Conservation (phyloP, 2,113 vertebrate species). For the Pseudorhombus dupliciocellatus region DNA sequence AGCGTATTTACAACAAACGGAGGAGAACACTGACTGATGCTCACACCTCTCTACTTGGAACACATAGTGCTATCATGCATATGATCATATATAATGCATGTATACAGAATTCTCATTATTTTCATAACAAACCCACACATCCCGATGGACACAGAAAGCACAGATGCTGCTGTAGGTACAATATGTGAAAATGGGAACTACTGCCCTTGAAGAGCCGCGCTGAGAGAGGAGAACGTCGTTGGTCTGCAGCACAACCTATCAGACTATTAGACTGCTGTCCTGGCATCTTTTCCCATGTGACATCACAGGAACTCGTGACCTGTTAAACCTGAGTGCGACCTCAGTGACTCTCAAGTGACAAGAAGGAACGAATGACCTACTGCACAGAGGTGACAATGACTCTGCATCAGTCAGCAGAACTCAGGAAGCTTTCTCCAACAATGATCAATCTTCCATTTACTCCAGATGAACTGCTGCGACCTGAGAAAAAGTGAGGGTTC, state of each 20-base stretch:
- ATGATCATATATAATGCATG: background rate
- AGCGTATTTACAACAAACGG: background rate
- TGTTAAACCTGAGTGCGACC: background rate
- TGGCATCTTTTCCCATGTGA: background rate
- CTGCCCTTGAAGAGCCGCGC: background rate
- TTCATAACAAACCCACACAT: too few relatives aligned
- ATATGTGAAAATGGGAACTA: background rate
- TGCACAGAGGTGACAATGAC: background rate
- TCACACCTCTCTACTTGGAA: background rate
- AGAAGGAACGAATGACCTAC: background rate
- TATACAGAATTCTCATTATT: too few relatives aligned
- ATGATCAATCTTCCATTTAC: background rate
- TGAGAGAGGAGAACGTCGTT: background rate
- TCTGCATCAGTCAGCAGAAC: background rate
- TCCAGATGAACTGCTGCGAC: too few relatives aligned
- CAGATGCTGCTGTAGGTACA: too few relatives aligned
- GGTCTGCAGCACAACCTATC: background rate
- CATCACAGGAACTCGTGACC: background rate
- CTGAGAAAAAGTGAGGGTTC: background rate
- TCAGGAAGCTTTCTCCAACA: background rate
- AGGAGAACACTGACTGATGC: background rate
- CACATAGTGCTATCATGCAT: background rate
- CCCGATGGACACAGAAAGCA: too few relatives aligned
- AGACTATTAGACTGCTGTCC: background rate
- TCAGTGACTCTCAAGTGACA: background rate